These are phyloP conservation scores for Phoenicopterus ruber DNA, from an alignment of 2,113 vertebrate species.

Conservation along the genomic window DNA sequence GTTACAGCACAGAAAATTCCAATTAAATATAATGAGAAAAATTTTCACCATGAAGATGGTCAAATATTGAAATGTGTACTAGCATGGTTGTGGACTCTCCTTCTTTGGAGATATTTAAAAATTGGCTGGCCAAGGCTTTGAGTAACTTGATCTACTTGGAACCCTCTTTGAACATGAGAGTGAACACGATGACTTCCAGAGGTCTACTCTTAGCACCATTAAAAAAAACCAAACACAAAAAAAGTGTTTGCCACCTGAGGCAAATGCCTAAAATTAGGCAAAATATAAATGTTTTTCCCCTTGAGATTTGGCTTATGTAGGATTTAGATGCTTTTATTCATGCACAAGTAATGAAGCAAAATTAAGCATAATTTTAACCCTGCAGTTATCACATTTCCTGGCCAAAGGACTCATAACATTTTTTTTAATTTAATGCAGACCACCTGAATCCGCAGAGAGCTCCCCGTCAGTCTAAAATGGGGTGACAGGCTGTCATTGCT, in stretches of 20 bases:
- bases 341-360: background rate
- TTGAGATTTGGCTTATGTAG: background rate
- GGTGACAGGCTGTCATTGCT: too few species aligned
- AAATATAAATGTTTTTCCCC: background rate
- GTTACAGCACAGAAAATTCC: background rate
- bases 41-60: background rate
- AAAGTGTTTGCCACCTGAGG: background rate
- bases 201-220: background rate
- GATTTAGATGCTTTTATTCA: background rate
- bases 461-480: too few species aligned
- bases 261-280: background rate
- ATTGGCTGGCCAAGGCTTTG: background rate
- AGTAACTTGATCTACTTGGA: background rate
- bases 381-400: background rate
- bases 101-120: background rate
- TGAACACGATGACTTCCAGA: background rate
- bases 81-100: background rate
- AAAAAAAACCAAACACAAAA: background rate
- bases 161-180: background rate
- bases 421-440: background rate
- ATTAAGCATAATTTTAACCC: background rate
- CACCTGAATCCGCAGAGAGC: background rate
- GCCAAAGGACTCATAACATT: background rate
- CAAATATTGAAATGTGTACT: background rate
- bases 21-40: background rate